Evolutionary conservation across 2,113 vertebrate species (phyloP), one percentile per base, ranked within the genome.

Genomic region (Stictonetta naevosa): DNA sequence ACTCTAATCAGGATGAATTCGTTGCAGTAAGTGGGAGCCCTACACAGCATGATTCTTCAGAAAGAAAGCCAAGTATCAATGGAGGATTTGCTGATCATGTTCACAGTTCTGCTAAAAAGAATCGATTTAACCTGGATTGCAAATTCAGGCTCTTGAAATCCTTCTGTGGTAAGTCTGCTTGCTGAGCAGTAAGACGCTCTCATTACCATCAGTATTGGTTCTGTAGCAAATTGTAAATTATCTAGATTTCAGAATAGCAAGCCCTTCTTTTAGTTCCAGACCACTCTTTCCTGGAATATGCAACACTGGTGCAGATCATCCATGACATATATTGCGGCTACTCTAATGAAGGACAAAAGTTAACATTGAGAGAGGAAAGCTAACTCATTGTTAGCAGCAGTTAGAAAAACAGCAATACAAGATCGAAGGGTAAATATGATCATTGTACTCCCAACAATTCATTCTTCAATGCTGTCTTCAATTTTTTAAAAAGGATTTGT

Each of bases 401-500:
- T n/a, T 55, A 77, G 40, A 58, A 63, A 86, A 83, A 19, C 17
- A 50, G 14, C 12, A 58, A 26, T 63, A 6, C 17, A 2, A 67
- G 52, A n/a, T 0, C 36, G 67, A 48, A 82, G 33, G 38, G 33
- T 38, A 52, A 90, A 83, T 12, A 42, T 12, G 60, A 56, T 31
- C 72, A 88, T 34, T 7, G 7, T 28, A 55, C 15, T 59, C 38
- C 78, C 72, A 87, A 40, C 9, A 80, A 87, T 53, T 19, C 72
- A 63, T 18, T 87, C 84, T 29, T 28, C 23, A 52, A 33, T 25
- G 56, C 5, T 31, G 25, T 29, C 46, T 48, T 48, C 28, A 17
- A 58, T 67, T 90, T 93, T 79, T 73, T 40, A 62, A 60, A 60
- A 86, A 73, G 40, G 62, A 83, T 91, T 90, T 90, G 18, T 73